A percentile compares a stretch with the other conserved stretches of the same genome.
These are phyloP conservation scores for Mustela nigripes DNA, from an alignment of 2,113 vertebrate genomes.

Conservation along the genomic window DNA sequence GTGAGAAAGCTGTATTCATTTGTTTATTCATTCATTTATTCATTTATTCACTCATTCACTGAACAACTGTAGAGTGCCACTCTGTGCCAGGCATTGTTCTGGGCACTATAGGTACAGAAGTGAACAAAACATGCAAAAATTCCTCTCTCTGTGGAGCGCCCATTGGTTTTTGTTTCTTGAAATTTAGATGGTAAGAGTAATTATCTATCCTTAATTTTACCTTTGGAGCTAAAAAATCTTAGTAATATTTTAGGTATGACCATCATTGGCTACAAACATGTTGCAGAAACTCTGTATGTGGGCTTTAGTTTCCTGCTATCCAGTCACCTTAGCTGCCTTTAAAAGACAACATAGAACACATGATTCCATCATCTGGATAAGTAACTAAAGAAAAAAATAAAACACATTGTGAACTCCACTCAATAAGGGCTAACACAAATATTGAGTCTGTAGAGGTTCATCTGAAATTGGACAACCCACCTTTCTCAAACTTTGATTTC, in stretches of 20 bases:
- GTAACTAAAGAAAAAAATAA: constrained; percentile 25
- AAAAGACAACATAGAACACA: neutral
- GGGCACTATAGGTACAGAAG: neutral
- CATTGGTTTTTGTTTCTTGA: neutral
- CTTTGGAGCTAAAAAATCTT: neutral
- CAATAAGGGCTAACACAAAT: constrained; percentile 75
- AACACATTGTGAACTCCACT: constrained; percentile 39
- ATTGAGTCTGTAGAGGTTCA: constrained; percentile 64
- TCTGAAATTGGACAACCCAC: constrained; percentile 53
- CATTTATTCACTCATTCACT: neutral
- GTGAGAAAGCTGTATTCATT: neutral
- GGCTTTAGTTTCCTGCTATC: neutral
- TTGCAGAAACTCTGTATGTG: neutral
- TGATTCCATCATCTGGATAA: constrained; percentile 73
- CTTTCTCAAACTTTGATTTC: constrained; percentile 69
- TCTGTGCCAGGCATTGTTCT: neutral
- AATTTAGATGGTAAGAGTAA: neutral
- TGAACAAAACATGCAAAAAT: neutral
- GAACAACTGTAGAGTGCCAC: neutral
- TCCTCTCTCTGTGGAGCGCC: neutral
- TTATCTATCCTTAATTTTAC: neutral
- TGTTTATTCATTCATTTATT: neutral
- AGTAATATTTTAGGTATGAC: constrained; percentile 23
- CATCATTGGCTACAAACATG: neutral
- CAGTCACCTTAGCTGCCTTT: neutral